These are phyloP conservation scores for Patiria pectinifera DNA, from an alignment of 53 echinoderm and acorn worm genomes.

Conservation along the genomic window DNA sequence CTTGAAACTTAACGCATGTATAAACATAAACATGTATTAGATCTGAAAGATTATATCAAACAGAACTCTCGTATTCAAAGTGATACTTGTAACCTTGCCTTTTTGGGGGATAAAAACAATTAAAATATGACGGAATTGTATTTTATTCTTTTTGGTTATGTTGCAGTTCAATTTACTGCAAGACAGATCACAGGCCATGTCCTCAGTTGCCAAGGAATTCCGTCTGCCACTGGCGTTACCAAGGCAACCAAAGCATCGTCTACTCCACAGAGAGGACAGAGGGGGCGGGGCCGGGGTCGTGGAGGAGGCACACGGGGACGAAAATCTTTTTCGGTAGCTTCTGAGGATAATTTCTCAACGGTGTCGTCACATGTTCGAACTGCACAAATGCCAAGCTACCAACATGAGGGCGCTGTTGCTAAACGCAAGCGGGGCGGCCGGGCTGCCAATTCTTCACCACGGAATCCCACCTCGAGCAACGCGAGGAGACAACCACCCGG, in stretches of 20 bases:
- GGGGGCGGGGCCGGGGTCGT: conserved; percentile 47
- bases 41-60: no score
- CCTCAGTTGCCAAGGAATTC: conserved; percentile 38
- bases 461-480: neutral
- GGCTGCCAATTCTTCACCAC: neutral
- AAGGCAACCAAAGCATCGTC: neutral
- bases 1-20: no score
- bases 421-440: neutral
- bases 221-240: conserved; percentile 19
- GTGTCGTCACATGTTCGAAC: conserved; percentile 9
- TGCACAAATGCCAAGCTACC: conserved; percentile 45
- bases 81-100: neutral
- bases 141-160: neutral
- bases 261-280: conserved; percentile 13
- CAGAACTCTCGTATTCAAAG: neutral
- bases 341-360: neutral
- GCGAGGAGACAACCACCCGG: neutral
- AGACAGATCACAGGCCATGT: conserved; percentile 59
- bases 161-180: conserved; percentile 47
- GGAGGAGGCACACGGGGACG: conserved; percentile 10
- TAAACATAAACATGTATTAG: no score
- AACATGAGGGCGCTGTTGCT: conserved; percentile 34
- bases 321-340: neutral
- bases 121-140: neutral
- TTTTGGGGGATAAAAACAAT: neutral